Evolutionary conservation across 2,797 vertebrate species (phyloP).

Genomic region (Buphagus erythrorhynchus): DNA sequence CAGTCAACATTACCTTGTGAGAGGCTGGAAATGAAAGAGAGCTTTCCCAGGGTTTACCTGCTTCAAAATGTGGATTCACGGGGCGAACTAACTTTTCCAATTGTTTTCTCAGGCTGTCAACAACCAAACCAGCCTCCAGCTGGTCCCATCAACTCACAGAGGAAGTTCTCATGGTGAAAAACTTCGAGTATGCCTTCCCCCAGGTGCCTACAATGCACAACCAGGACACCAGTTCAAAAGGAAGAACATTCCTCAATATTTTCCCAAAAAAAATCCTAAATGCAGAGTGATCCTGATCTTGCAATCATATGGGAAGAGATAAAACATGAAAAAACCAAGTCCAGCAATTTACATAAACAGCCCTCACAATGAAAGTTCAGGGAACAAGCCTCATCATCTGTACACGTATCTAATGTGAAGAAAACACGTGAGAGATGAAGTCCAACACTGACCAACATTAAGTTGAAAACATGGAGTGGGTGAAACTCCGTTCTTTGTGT

Average conservation of each 20-base stretch:
- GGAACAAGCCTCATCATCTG: not conserved
- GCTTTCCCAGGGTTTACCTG: no score
- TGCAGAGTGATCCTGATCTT: not conserved
- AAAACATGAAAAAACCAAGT: not conserved
- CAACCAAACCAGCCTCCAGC: no score
- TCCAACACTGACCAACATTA: not conserved
- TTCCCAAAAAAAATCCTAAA: rapidly evolving
- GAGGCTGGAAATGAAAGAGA: no score
- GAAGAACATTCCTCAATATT: not conserved
- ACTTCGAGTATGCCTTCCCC: no score
- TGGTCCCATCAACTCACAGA: no score
- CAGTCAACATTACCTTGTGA: no score
- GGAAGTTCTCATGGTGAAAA: no score
- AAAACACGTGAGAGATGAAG: not conserved
- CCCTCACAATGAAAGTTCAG: not conserved
- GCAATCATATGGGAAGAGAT: not conserved
- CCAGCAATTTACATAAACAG: not conserved
- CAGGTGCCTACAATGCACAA: no score
- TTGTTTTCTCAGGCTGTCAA: no score
- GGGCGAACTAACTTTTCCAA: no score
- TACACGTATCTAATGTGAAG: not conserved
- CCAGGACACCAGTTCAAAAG: not conserved
- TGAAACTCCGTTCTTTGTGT: not conserved
- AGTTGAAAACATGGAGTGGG: not conserved
- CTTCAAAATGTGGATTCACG: no score